Percentiles rank a stretch among this genome's conserved stretches.
Evolutionary conservation across 1,140 invertebrate genomes (phyloP).

Genomic region (Aporrectodea caliginosa): DNA sequence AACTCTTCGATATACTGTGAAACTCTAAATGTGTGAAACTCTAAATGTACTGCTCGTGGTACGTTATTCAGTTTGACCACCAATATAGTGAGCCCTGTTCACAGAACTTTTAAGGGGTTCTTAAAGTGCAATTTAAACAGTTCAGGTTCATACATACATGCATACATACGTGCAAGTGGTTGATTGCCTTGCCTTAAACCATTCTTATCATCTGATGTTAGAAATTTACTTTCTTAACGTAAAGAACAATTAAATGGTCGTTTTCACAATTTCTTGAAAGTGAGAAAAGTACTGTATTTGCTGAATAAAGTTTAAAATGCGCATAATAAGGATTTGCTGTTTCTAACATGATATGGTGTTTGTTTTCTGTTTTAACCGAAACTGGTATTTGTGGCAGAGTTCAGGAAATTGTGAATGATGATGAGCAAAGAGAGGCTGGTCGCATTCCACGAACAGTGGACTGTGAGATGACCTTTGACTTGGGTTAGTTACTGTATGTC

Average conservation of each 20-base stretch:
- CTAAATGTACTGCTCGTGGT: too few relatives aligned
- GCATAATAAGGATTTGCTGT: not conserved
- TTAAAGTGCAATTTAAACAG: too few relatives aligned
- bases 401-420: conserved; percentile 54
- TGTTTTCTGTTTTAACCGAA: not conserved
- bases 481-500: conserved; percentile 59
- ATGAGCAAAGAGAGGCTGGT: conserved; percentile 58
- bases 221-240: not conserved
- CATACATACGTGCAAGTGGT: too few relatives aligned
- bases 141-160: too few relatives aligned
- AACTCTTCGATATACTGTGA: not conserved
- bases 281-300: not conserved
- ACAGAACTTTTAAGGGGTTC: too few relatives aligned
- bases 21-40: too few relatives aligned
- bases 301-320: not conserved
- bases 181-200: too few relatives aligned
- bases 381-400: conserved; percentile 38
- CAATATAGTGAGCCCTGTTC: too few relatives aligned
- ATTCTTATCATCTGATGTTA: too few relatives aligned
- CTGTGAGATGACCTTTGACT: conserved; percentile 77
- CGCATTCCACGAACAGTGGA: conserved; percentile 80
- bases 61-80: too few relatives aligned
- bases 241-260: not conserved
- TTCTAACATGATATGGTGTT: not conserved
- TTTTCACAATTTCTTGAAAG: not conserved